phyloP scores from a whole-genome alignment of 2,888 invertebrate species.

The Neoaliturus tenellus region DNA sequence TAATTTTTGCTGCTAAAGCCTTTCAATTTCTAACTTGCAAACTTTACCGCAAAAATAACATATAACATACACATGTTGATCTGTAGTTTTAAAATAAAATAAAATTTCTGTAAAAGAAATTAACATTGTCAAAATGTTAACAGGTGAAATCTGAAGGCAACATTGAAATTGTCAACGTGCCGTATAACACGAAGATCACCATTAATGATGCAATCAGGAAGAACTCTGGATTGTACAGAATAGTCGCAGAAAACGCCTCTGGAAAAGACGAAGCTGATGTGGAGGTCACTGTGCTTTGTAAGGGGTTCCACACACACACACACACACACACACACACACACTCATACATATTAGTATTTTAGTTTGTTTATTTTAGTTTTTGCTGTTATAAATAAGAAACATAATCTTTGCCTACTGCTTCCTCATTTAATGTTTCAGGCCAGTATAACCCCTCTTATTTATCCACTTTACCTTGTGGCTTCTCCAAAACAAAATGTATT shows the following conservation, averaged over 20 bases:
- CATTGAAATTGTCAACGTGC: slow-evolving; percentile 88
- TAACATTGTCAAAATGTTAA: slow-evolving; percentile 34
- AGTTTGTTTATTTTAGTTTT: too few relatives aligned
- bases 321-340: too few relatives aligned
- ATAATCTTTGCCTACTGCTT: too few relatives aligned
- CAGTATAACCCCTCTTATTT: too few relatives aligned
- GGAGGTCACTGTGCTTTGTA: slow-evolving; percentile 91
- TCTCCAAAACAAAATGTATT: too few relatives aligned
- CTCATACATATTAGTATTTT: too few relatives aligned
- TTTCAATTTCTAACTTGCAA: background rate
- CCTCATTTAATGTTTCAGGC: too few relatives aligned
- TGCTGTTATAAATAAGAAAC: too few relatives aligned
- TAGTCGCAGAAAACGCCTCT: slow-evolving; percentile 92
- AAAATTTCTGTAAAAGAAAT: background rate
- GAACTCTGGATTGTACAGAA: slow-evolving; percentile 94
- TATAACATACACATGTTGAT: background rate
- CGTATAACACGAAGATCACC: slow-evolving; percentile 92
- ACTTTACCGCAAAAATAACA: background rate
- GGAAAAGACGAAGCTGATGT: slow-evolving; percentile 96
- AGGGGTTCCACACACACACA: too few relatives aligned
- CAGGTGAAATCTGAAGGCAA: slow-evolving; percentile 80
- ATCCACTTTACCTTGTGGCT: too few relatives aligned
- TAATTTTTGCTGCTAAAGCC: background rate
- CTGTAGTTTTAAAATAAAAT: background rate
- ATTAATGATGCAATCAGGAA: slow-evolving; percentile 87